Conservation (phyloP, 2,888 invertebrate species). For the Pelosia muscerda region DNA sequence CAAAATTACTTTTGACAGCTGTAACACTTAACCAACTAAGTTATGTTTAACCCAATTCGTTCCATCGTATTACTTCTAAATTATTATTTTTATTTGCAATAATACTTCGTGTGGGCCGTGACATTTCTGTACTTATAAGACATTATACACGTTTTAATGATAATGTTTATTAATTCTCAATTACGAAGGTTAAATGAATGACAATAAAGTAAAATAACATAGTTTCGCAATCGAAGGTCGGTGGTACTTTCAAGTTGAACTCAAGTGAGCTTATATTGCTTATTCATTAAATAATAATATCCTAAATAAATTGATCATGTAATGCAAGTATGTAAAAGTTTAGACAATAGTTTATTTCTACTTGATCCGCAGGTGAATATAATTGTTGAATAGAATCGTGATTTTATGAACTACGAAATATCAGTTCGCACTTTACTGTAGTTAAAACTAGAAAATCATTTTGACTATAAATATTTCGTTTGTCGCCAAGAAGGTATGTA, state of each 20-base stretch:
- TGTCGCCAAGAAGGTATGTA: too few species aligned
- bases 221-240: constrained; percentile 51
- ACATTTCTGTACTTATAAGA: constrained; percentile 54
- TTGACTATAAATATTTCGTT: too few species aligned
- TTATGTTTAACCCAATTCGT: not conserved
- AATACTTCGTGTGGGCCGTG: constrained; percentile 43
- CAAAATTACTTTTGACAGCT: not conserved
- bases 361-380: not conserved
- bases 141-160: constrained; percentile 46
- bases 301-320: not conserved
- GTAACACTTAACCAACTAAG: not conserved
- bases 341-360: not conserved
- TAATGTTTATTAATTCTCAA: constrained; percentile 55
- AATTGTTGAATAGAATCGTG: constrained; percentile 4
- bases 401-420: not conserved
- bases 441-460: too few species aligned
- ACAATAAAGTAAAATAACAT: constrained; percentile 56
- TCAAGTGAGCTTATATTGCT: constrained; percentile 37
- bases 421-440: not conserved
- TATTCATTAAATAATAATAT: constrained; percentile 19
- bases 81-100: constrained; percentile 19
- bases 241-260: constrained; percentile 46
- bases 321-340: not conserved
- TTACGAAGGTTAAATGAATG: constrained; percentile 55
- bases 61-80: constrained; percentile 21